Base-by-base conservation (phyloP, 2,113 vertebrate genomes). In the Condylura cristata region DNA sequence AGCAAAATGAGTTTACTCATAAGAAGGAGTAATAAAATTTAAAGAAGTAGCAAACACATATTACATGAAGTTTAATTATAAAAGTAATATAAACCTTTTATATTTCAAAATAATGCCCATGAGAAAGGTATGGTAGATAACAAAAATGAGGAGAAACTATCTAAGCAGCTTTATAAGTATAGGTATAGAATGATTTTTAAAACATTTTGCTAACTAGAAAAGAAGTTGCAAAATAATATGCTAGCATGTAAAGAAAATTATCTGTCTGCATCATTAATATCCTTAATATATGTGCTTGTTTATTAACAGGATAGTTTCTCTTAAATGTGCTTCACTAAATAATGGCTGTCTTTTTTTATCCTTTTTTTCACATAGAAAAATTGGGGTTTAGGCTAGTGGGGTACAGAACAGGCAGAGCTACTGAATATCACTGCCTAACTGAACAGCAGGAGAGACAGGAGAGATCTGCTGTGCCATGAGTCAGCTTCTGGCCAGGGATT, bases 11-110 rank as follows among this genome's bases (percentile, higher is more conserved):
- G 48, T 37, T 17, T 51, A 16, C 5, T 74, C n/a, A 51, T 17
- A 17, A 13, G 12, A 16, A 24, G 30, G 28, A 58, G 9, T 56
- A 68, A 41, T 66, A 87, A 89, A 70, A 61, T 76, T 14, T 46
- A 53, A 65, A 71, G 32, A 78, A 60, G 61, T 53, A 24, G 24
- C 70, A 44, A 56, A 46, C 5, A 39, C 58, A 16, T 14, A 58
- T 89, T 46, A 78, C 63, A 63, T 89, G 9, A 78, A 78, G 18
- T 92, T 83, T 72, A 72, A 74, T 41, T 65, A n/a, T 86, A 66
- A 84, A 78, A 6, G 12, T 92, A 53, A 41, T 44, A 44, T 14
- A 44, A 60, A 82, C 48, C 12, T 76, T 60, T 89, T 63, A 32
- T 78, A 58, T 78, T 41, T 85, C 26, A 61, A 44, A 30, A 72